Conservation (phyloP, 2,797 vertebrate species). For the Neosilurus mollespiculum region DNA sequence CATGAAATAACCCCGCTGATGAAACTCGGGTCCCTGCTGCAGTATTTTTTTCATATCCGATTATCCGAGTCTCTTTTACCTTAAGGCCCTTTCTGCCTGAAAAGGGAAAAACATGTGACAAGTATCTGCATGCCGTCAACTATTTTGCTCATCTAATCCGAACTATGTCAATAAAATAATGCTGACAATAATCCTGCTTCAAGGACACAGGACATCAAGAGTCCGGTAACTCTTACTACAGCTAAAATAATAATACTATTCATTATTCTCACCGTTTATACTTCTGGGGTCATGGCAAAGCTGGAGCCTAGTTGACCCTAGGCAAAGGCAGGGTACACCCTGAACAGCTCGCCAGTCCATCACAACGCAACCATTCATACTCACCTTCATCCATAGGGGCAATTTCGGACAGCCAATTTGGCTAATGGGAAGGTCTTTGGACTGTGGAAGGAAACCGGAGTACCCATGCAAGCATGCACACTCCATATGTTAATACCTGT, state of each 20-base stretch:
- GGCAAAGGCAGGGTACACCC: no score
- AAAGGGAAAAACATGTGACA: neutral
- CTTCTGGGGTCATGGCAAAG: no score
- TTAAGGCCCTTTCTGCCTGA: neutral
- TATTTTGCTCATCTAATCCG: neutral
- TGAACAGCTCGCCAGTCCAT: no score
- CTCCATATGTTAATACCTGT: no score
- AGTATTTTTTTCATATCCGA: neutral
- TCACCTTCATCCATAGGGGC: no score
- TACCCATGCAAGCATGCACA: no score
- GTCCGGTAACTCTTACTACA: neutral
- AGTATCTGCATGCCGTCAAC: neutral
- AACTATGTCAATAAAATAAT: neutral
- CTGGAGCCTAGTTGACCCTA: no score
- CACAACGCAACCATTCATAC: no score
- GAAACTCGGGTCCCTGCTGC: neutral
- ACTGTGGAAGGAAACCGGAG: no score
- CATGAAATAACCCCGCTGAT: slow-evolving; percentile 6
- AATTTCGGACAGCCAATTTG: no score
- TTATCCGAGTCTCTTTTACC: neutral
- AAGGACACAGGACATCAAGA: neutral
- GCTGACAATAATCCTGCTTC: neutral
- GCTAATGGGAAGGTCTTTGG: no score
- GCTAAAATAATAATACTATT: neutral
- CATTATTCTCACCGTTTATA: no score